Evolutionary conservation across 2,113 vertebrate genomes (phyloP), one percentile per base, ranked within the genome.

Genomic region (Rhadina sibilatrix): DNA sequence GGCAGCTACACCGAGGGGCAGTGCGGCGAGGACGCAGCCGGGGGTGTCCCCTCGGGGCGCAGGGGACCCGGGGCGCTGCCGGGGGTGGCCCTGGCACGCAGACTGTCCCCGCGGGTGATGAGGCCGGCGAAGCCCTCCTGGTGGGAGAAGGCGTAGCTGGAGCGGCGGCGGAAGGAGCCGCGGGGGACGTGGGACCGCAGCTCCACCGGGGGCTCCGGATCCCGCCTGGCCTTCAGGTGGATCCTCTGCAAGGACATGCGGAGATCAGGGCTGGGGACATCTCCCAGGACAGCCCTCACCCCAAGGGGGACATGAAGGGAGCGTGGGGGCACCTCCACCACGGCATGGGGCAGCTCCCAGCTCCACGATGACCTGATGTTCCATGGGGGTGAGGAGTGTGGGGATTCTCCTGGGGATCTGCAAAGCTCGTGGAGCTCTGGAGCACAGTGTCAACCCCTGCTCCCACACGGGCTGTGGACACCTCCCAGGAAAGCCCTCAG

Each of bases 141-240:
- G 96, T 99, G 99, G 22, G 98, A 99, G 96, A 99, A 97, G 37
- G 98, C 98, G 2, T 98, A 99, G 56, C 98, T 98, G 40, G 99
- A 99, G 15, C 97, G 98, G 14, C 98, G 97, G 31, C 17, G 27
- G 9, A 95, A 40, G 2, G 97, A 74, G 7, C 87, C 76, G 2
- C 98, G 94, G 5, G 24, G 94, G 25, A 98, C 20, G 2, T 83
- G 85, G 12, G 97, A 94, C 3, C 59, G 79, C 22, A 98, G 75
- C 90, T 98, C 98, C 91, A 97, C 94, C 0, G 78, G 21, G 9
- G 75, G 61, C n/a, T 80, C 31, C 0, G 85, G 93, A 16, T 2
- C 61, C 66, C 2, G 13, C 44, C 9, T 75, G 37, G 92, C 68
- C 46, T 61, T 77, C 71, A 59, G 27, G 19, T 19, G 38, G 33